Evolutionary conservation across 37 sponge, comb jelly and placozoan genomes (phyloP).

Genomic region (Tethya wilhelma): DNA sequence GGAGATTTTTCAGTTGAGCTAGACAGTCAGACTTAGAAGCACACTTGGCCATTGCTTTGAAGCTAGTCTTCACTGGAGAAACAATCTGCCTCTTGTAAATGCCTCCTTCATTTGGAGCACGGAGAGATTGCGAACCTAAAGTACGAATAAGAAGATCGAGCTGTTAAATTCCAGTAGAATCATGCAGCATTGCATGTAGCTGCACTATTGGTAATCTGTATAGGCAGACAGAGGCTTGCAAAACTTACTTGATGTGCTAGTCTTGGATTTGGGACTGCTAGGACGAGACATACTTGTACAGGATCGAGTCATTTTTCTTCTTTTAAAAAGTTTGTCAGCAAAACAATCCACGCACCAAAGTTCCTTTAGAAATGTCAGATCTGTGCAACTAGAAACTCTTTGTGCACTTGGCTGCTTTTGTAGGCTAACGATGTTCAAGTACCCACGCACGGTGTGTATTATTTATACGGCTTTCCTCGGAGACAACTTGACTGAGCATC

Average conservation of each 20-base stretch:
- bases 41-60: slow-evolving; percentile 33
- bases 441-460: too few relatives aligned
- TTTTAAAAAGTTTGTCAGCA: too few relatives aligned
- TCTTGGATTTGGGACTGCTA: slow-evolving; percentile 16
- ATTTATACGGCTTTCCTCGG: too few relatives aligned
- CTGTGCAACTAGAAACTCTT: too few relatives aligned
- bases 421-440: too few relatives aligned
- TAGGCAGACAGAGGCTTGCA: not conserved
- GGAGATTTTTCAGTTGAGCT: slow-evolving; percentile 45
- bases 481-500: too few relatives aligned
- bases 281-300: slow-evolving; percentile 26
- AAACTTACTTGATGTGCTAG: slow-evolving; percentile 9
- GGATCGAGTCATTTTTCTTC: slow-evolving; percentile 42
- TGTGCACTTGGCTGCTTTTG: too few relatives aligned
- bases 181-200: not conserved
- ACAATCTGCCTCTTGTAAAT: slow-evolving; percentile 35
- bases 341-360: too few relatives aligned
- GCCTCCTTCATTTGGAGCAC: slow-evolving; percentile 9
- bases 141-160: too few relatives aligned
- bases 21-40: slow-evolving; percentile 29
- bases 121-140: slow-evolving; percentile 8
- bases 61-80: slow-evolving; percentile 32
- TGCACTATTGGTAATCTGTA: not conserved
- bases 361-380: too few relatives aligned
- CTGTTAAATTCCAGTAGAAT: too few relatives aligned